Evolutionary conservation across 2,888 invertebrate genomes (phyloP).

Genomic region (Ennomos fuscantarius): DNA sequence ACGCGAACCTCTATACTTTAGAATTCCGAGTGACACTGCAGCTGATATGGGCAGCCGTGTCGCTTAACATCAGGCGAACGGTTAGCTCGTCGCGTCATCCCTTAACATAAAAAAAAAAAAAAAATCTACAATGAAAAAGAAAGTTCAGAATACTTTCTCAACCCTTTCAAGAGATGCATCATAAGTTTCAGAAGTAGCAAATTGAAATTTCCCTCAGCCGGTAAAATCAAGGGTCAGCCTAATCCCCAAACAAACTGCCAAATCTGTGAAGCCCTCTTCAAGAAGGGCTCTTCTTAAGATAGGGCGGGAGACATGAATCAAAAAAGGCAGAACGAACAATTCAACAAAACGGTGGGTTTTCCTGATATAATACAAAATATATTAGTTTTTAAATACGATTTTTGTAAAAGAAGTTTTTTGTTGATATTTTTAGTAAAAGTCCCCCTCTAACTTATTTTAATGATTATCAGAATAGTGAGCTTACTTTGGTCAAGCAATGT

Average conservation of each 20-base stretch:
- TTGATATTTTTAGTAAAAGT: no score
- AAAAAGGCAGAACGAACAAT: slow-evolving; percentile 12
- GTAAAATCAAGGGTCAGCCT: slow-evolving; percentile 26
- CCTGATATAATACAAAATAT: no score
- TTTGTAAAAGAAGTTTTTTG: no score
- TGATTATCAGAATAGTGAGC: neutral
- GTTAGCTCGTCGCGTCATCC: no score
- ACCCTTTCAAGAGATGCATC: slow-evolving; percentile 29
- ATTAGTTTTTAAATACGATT: no score
- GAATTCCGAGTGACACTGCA: no score
- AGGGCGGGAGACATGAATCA: slow-evolving; percentile 25
- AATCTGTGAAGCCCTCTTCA: slow-evolving; percentile 26
- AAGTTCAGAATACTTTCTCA: slow-evolving; percentile 2
- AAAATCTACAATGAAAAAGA: neutral
- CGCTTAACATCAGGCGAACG: no score
- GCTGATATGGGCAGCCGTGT: no score
- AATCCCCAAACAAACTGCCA: slow-evolving; percentile 36
- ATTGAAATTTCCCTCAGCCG: slow-evolving; percentile 23
- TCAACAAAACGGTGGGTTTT: neutral
- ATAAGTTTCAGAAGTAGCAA: slow-evolving; percentile 29
- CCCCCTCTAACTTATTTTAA: no score
- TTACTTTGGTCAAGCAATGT: slow-evolving; percentile 9
- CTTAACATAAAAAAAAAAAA: no score
- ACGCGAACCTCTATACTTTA: no score
- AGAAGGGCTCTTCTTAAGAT: slow-evolving; percentile 26